phyloP scores from a whole-genome alignment of 1,140 invertebrate genomes.

The Diachasma alloeum region DNA sequence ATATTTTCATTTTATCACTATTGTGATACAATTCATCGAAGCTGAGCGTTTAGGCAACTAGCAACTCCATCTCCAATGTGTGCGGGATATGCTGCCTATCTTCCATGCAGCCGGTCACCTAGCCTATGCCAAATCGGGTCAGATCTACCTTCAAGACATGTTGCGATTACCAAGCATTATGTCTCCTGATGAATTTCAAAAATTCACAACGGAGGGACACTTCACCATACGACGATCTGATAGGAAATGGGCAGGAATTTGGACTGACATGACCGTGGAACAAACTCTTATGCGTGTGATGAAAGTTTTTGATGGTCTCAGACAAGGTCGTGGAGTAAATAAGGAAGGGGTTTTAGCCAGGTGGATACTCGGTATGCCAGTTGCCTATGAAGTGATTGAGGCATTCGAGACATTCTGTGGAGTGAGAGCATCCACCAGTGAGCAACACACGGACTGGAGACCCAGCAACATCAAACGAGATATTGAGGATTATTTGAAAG shows the following conservation, averaged over 20 bases:
- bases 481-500: constrained; percentile 37
- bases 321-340: constrained; percentile 44
- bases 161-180: constrained; percentile 36
- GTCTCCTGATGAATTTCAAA: constrained; percentile 40
- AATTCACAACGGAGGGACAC: constrained; percentile 39
- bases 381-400: constrained; percentile 18
- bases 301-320: constrained; percentile 50
- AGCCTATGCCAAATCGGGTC: constrained; percentile 60
- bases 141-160: constrained; percentile 61
- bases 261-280: constrained; percentile 57
- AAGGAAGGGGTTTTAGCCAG: constrained; percentile 42
- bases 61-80: too few relatives aligned
- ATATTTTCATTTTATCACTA: too few relatives aligned
- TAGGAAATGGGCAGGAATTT: constrained; percentile 55
- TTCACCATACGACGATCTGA: constrained; percentile 52
- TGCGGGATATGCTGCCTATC: too few relatives aligned
- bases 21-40: too few relatives aligned
- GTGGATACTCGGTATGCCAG: constrained; percentile 27
- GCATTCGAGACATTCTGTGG: constrained; percentile 34
- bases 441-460: constrained; percentile 47
- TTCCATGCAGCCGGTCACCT: too few relatives aligned
- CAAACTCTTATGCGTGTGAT: constrained; percentile 53
- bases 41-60: too few relatives aligned
- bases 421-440: constrained; percentile 7
- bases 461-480: constrained; percentile 34